phyloP scores from a whole-genome alignment of 1,140 invertebrate species.

The Penaeus japonicus region DNA sequence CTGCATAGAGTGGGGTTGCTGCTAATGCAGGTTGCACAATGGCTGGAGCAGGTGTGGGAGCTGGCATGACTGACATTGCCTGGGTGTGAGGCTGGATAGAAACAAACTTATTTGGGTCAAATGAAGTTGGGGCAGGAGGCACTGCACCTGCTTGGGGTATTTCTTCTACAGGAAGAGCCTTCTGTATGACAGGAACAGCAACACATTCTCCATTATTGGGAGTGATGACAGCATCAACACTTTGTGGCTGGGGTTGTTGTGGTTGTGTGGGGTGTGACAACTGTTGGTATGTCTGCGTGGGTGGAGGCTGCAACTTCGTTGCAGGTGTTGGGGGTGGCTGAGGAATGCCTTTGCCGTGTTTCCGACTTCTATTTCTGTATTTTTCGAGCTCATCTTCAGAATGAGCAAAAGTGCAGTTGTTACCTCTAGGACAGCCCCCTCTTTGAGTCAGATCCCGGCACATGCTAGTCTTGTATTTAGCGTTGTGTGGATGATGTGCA shows the following conservation, averaged over 20 bases:
- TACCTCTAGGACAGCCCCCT: slow-evolving; percentile 83
- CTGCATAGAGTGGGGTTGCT: slow-evolving; percentile 41
- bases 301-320: neutral
- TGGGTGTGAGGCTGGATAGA: slow-evolving; percentile 37
- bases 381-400: slow-evolving; percentile 86
- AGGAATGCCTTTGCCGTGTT: slow-evolving; percentile 47
- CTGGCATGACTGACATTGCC: slow-evolving; percentile 45
- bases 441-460: slow-evolving; percentile 83
- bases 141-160: slow-evolving; percentile 20
- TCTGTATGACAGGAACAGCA: slow-evolving; percentile 14
- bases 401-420: slow-evolving; percentile 90
- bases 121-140: slow-evolving; percentile 23
- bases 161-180: slow-evolving; percentile 38
- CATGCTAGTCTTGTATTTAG: slow-evolving; percentile 90
- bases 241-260: slow-evolving; percentile 14
- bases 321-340: slow-evolving; percentile 24
- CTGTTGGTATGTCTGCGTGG: slow-evolving; percentile 16
- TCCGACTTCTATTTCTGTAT: slow-evolving; percentile 47
- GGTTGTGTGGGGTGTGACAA: neutral
- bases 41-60: slow-evolving; percentile 36
- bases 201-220: slow-evolving; percentile 41
- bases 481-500: slow-evolving; percentile 71
- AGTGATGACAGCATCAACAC: neutral
- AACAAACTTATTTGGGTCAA: slow-evolving; percentile 46
- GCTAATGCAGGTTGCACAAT: slow-evolving; percentile 49